Conservation (phyloP, 2,797 vertebrate genomes). For the Sebastes vulpes region DNA sequence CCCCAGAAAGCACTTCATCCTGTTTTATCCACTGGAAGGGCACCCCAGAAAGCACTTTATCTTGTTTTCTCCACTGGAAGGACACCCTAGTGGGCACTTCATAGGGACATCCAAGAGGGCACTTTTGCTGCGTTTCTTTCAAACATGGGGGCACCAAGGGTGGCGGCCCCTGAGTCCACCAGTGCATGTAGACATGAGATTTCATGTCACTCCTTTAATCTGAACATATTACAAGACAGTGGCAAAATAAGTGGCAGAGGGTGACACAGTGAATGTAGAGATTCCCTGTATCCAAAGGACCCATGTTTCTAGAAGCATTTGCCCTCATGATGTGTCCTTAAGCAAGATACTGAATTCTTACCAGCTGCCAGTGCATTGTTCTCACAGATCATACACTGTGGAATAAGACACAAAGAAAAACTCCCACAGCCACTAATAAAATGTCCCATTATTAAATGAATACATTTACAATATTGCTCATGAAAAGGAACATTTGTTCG, state of each 20-base stretch:
- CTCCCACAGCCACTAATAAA: constrained; percentile 33
- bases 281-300: not conserved
- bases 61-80: too few species aligned
- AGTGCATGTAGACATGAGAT: not conserved
- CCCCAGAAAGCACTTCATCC: too few species aligned
- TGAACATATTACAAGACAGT: not conserved
- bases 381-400: not conserved
- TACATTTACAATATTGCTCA: constrained; percentile 24
- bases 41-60: too few species aligned
- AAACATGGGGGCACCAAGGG: too few species aligned
- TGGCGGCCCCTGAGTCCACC: not conserved
- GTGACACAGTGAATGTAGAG: not conserved
- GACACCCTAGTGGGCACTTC: too few species aligned
- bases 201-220: not conserved
- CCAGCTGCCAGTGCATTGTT: constrained; percentile 7
- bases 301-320: constrained; percentile 13
- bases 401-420: not conserved
- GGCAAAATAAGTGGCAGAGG: not conserved
- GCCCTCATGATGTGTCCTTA: constrained; percentile 13
- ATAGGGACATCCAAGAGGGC: too few species aligned
- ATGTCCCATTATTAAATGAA: constrained; percentile 50
- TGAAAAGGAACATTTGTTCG: constrained; percentile 38
- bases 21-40: too few species aligned
- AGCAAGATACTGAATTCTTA: constrained; percentile 30
- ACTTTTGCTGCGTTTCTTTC: too few species aligned